phyloP scores from a whole-genome alignment of 2,888 invertebrate genomes.

The Colletes collaris region DNA sequence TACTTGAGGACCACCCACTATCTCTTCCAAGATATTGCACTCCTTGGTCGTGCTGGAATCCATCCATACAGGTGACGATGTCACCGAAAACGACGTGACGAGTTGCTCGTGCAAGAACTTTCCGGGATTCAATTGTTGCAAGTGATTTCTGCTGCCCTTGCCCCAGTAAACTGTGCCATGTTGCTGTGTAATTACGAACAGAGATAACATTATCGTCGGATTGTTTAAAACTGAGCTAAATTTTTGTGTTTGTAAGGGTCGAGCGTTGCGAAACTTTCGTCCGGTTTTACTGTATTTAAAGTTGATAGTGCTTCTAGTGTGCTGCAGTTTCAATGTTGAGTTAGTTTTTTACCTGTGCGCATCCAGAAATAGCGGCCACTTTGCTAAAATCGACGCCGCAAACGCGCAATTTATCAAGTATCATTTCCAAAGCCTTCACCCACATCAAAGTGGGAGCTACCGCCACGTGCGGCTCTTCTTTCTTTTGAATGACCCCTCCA shows the following conservation, averaged over 20 bases:
- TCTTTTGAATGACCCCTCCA: slow-evolving; percentile 86
- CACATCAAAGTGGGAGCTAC: slow-evolving; percentile 95
- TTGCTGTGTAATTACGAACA: slow-evolving; percentile 87
- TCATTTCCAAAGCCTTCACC: slow-evolving; percentile 97
- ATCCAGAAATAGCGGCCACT: slow-evolving; percentile 94
- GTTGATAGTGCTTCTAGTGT: too few relatives aligned
- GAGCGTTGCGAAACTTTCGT: slow-evolving; percentile 12
- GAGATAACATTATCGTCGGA: slow-evolving; percentile 46
- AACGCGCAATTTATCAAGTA: slow-evolving; percentile 92
- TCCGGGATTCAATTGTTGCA: slow-evolving; percentile 88
- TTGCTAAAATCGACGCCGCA: slow-evolving; percentile 92
- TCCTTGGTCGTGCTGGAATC: slow-evolving; percentile 92
- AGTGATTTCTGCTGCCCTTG: slow-evolving; percentile 87
- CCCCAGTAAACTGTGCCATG: slow-evolving; percentile 99
- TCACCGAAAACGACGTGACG: slow-evolving; percentile 90
- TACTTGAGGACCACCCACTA: slow-evolving; percentile 91
- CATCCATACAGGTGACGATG: slow-evolving; percentile 97
- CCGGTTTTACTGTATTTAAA: too few relatives aligned
- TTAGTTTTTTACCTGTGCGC: slow-evolving; percentile 90
- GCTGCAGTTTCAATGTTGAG: not conserved
- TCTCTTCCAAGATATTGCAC: slow-evolving; percentile 91
- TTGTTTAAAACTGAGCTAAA: not conserved
- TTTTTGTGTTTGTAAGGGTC: slow-evolving; percentile 9
- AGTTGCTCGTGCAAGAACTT: slow-evolving; percentile 94
- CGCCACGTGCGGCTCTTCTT: slow-evolving; percentile 85